Evolutionary conservation across 1,140 invertebrate species (phyloP).

Genomic region (Meteorus sp.): DNA sequence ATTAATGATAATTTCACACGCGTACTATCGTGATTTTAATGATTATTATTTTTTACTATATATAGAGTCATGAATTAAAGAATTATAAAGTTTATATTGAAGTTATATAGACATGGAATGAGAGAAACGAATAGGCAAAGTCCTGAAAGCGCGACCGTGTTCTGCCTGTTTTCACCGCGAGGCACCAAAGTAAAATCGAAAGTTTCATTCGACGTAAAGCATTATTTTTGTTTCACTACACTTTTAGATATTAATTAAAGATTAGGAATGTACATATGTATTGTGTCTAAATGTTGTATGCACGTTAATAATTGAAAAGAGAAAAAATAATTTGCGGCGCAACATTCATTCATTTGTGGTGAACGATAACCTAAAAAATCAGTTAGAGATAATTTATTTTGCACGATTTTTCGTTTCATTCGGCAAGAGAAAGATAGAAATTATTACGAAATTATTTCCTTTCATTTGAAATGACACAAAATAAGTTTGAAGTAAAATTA

Average conservation of each 20-base stretch:
- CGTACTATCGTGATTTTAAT: no score
- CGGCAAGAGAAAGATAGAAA: neutral
- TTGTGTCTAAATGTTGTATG: no score
- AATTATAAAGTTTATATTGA: neutral
- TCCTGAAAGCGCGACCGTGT: constrained; percentile 27
- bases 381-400: no score
- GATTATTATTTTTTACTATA: no score
- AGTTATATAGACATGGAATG: neutral
- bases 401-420: no score
- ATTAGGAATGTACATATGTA: neutral
- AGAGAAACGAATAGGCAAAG: constrained; percentile 10
- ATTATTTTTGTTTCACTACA: neutral
- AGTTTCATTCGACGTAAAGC: constrained; percentile 26
- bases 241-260: neutral
- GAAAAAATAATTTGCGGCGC: no score
- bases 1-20: no score
- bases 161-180: constrained; percentile 16
- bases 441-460: constrained; percentile 10
- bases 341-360: no score
- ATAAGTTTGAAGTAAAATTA: neutral
- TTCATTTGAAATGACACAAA: no score
- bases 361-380: no score
- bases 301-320: no score
- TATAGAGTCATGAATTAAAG: constrained; percentile 3
- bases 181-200: constrained; percentile 24